A percentile compares a stretch with the other conserved stretches of the same genome.
phyloP scores from a whole-genome alignment of 2,113 vertebrate species.

The Protobothrops flavoviridis region DNA sequence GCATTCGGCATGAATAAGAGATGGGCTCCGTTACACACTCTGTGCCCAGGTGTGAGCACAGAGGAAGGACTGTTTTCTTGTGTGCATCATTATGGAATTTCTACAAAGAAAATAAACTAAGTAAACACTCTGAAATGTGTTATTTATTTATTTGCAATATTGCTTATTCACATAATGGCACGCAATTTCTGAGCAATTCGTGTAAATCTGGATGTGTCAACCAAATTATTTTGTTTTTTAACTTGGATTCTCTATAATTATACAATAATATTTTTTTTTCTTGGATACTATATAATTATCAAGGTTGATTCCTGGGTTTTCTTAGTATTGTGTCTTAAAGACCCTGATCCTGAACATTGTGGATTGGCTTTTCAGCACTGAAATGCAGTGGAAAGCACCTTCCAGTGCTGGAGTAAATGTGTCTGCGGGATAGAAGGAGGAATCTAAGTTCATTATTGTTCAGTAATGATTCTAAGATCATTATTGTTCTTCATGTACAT shows the following conservation, averaged over 20 bases:
- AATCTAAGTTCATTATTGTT: conserved; percentile 21
- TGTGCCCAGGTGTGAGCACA: not conserved
- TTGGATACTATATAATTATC: not conserved
- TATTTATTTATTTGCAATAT: not conserved
- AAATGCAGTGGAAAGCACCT: not conserved
- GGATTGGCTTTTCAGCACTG: not conserved
- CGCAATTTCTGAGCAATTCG: not conserved
- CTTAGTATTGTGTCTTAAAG: not conserved
- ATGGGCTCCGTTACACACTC: not conserved
- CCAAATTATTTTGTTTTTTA: not conserved
- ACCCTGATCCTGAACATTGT: not conserved
- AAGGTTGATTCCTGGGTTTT: not conserved
- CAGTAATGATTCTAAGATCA: conserved; percentile 22
- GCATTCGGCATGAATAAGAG: not conserved
- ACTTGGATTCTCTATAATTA: not conserved
- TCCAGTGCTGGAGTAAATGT: not conserved
- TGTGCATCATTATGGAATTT: not conserved
- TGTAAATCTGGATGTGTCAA: not conserved
- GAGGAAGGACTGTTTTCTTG: not conserved
- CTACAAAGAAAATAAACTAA: not conserved
- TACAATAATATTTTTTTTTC: not conserved
- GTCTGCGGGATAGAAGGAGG: not conserved
- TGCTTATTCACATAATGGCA: not conserved
- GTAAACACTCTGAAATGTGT: not conserved
- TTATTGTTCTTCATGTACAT: not conserved